These are phyloP conservation scores for Brachirus orientalis DNA, from an alignment of 2,113 vertebrate species.

Conservation along the genomic window DNA sequence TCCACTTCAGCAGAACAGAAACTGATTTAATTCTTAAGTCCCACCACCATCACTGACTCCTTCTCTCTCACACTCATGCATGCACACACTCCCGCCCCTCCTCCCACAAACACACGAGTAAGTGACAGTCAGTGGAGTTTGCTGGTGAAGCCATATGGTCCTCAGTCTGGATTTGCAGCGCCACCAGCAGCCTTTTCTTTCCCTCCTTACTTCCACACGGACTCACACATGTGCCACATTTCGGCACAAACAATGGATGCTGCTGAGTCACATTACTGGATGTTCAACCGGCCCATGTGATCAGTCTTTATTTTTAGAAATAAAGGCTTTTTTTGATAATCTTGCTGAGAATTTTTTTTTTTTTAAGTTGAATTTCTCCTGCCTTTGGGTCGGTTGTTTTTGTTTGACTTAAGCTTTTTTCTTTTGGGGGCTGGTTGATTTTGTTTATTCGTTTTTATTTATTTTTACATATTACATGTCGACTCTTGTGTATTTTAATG, in stretches of 20 bases:
- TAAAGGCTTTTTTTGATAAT: too few species aligned
- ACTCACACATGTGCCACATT: conserved; percentile 21
- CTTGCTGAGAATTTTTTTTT: too few species aligned
- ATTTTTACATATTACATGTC: not conserved
- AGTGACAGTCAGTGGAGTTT: conserved; percentile 56
- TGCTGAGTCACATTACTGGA: conserved; percentile 8
- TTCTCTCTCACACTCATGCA: not conserved
- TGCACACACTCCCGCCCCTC: conserved; percentile 17
- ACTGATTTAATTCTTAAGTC: too few species aligned
- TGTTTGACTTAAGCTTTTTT: not conserved
- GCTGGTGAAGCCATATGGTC: conserved; percentile 75
- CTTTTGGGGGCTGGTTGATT: conserved; percentile 1
- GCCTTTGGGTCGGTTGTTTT: not conserved
- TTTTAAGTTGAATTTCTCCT: too few species aligned
- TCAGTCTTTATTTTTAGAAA: too few species aligned
- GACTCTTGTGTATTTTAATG: conserved; percentile 14
- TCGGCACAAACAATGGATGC: not conserved
- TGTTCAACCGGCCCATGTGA: too few species aligned
- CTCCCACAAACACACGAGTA: conserved; percentile 29
- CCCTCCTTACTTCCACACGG: conserved; percentile 27
- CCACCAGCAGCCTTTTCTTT: conserved; percentile 19
- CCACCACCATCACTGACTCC: conserved; percentile 7
- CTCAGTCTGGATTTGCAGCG: conserved; percentile 63
- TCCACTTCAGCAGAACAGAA: too few species aligned
- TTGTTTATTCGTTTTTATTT: conserved; percentile 1